Evolutionary conservation across 2,797 vertebrate species (phyloP), one percentile per base, ranked within the genome.

Genomic region (Cynopterus sphinx): DNA sequence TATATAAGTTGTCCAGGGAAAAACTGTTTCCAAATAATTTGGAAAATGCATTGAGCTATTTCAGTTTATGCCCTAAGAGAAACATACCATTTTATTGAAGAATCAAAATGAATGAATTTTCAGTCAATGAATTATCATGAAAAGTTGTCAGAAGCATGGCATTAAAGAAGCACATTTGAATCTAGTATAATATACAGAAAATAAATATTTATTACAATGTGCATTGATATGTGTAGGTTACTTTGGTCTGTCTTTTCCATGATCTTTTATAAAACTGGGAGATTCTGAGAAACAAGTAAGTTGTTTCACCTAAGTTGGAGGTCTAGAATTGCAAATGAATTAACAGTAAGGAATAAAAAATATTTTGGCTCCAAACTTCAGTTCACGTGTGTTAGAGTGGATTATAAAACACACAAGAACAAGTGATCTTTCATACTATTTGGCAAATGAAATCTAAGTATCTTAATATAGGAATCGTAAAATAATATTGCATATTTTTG

Each of bases 361-460:
- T 91, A 95, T 75, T 94, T 96, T 96, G 96, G 87, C 75, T 96
- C 70, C 53, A 85, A 96, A 81, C 31, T 86, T 90, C 70, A 96
- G 83, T 73, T 28, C 84, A 96, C 19, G 65, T 91, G 79, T 92
- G 49, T 96, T 90, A 82, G 77, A 94, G 87, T 90, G 12, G 43
- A 88, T 96, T 93, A 92, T 94, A 95, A 96, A 97, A 96, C 63
- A 89, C 39, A 92, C 16, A 78, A 75, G 87, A 97, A 97, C 95
- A 97, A 97, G 96, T 90, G 96, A 97, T 96, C 96, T 96, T 97
- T 97, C 89, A 96, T 87, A 83, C 22, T 87, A 81, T 61, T 94
- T 95, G 97, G 94, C 91, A 97, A 97, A 92, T 81, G 82, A 90
- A 97, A 91, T 77, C 21, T 92, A 93, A 90, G 75, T 55, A 88